Conservation (phyloP, 2,113 vertebrate species). For the Sinocyclocheilus maitianheensis region DNA sequence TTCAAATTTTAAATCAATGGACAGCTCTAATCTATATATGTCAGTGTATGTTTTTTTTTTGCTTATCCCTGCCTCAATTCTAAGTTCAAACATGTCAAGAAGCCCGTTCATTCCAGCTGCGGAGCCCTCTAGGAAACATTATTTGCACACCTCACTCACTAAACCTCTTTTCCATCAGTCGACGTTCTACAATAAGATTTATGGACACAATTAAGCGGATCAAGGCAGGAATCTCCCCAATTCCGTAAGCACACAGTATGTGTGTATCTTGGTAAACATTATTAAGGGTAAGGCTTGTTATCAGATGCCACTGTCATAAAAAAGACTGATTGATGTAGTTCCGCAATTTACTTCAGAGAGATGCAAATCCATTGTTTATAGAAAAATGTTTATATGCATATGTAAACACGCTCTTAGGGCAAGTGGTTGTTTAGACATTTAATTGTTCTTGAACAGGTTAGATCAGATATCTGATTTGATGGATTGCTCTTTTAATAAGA, state of each 20-base stretch:
- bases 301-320: constrained; percentile 4
- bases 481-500: neutral
- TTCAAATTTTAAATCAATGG: neutral
- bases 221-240: constrained; percentile 40
- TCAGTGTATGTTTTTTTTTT: neutral
- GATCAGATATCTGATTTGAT: constrained; percentile 29
- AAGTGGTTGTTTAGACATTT: constrained; percentile 1
- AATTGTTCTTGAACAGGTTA: constrained; percentile 20
- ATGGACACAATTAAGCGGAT: constrained; percentile 49
- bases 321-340: constrained; percentile 12
- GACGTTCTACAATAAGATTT: constrained; percentile 20
- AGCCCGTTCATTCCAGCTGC: neutral
- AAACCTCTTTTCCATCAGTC: neutral
- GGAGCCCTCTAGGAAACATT: neutral
- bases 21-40: neutral
- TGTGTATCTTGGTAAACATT: constrained; percentile 38
- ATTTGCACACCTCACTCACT: neutral
- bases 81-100: constrained; percentile 13
- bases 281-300: constrained; percentile 11
- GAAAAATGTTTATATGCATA: neutral
- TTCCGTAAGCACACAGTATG: constrained; percentile 9
- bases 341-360: neutral
- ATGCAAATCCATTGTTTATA: constrained; percentile 29
- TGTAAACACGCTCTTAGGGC: neutral
- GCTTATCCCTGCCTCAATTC: neutral